Evolutionary conservation across 2,888 invertebrate species (phyloP), one percentile per base, ranked within the genome.

Genomic region (Patella caerulea): DNA sequence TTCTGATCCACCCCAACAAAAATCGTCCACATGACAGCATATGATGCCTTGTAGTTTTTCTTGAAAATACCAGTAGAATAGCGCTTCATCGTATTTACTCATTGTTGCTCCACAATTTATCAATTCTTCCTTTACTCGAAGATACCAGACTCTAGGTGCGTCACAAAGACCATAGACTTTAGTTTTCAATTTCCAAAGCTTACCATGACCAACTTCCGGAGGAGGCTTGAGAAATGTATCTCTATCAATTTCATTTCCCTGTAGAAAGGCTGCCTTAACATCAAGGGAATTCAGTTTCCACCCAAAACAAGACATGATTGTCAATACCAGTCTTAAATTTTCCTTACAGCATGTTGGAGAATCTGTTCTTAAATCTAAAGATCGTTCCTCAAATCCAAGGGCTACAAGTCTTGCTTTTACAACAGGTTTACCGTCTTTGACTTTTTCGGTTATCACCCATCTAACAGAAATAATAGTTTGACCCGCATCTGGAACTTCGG

Each of bases 1-100:
- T n/a, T n/a, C n/a, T n/a, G n/a, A n/a, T n/a, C n/a, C n/a, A n/a
- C n/a, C n/a, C n/a, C n/a, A n/a, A n/a, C n/a, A 69, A 24, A 75
- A 75, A 53, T 70, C 71, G 54, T 79, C 79, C 14, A 79, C 76
- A 74, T 79, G 76, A 55, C 76, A 73, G 34, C 73, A 73, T 56
- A 78, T n/a, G 9, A 76, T 72, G 12, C 73, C 76, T 34, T 34
- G 4, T 17, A 73, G 12, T 45, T 69, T 69, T 24, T 75, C 56
- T n/a, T 69, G 24, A 69, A 15, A 56, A n/a, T 34, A 29, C 73
- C 75, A 75, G 59, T 65, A 59, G 19, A 76, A 78, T n/a, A n/a
- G n/a, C 15, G 76, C 72, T 52, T 52, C 65, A 29, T 76, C 75
- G 5, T 65, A 29, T 45, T 54, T 34, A 14, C 59, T 53, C 73